Base-by-base conservation (phyloP, 53 echinoderm and acorn worm genomes). In the Temnopleurus reevesii region DNA sequence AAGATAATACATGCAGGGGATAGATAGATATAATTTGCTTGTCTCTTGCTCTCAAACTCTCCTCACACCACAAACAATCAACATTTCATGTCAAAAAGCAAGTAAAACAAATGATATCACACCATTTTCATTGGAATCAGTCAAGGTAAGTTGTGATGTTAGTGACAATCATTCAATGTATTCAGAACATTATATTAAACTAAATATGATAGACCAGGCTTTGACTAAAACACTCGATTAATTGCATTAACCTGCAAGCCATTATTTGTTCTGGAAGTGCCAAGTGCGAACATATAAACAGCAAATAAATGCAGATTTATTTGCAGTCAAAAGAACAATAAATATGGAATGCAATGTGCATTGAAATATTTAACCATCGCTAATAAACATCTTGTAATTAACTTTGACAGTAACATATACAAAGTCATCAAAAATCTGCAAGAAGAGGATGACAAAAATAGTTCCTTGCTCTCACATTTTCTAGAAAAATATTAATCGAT, bases 101-200 rank as follows among this genome's bases (percentile, higher is more conserved):
- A n/a, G 71, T 71, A 43, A 41, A 71, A 71, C 19, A 71, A 71
- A 71, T 41, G 38, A 71, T 41, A 71, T 71, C 71, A 71, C 71
- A 71, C 71, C 71, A 71, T 8, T 41, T 71, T 41, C 23, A 41
- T 41, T 71, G 36, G 21, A 41, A 71, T 38, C 19, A 71, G 41
- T n/a, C n/a, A 71, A 23, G 71, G 21, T 23, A n/a, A 71, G 23
- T 71, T 63, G 63, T 5, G 36, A 34, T 34, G 1, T 65, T 21
- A n/a, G 66, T 41, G 21, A n/a, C 4, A 66, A 10, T n/a, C n/a
- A n/a, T n/a, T n/a, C n/a, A n/a, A n/a, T n/a, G n/a, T n/a, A n/a
- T n/a, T n/a, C n/a, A n/a, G n/a, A n/a, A n/a, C n/a, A n/a, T n/a
- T n/a, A n/a, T n/a, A n/a, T n/a, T n/a, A n/a, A n/a, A n/a, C n/a